phyloP scores from a whole-genome alignment of 2,888 invertebrate genomes.

The Rhamnusium bicolor region DNA sequence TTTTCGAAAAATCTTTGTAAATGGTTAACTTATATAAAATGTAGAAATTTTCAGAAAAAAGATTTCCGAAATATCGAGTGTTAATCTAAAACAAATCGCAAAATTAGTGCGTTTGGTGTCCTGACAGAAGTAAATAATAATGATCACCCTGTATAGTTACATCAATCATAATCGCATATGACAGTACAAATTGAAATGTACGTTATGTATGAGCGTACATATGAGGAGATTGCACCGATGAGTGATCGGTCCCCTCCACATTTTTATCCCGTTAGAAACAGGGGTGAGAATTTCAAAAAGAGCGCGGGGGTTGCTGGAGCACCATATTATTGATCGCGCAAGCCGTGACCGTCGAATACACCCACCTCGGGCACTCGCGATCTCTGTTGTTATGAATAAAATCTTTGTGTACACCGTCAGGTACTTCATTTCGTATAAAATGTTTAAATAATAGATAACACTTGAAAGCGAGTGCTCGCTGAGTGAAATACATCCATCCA shows the following conservation, averaged over 20 bases:
- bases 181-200: too few relatives aligned
- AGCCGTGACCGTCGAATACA: constrained; percentile 11
- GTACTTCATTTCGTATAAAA: constrained; percentile 30
- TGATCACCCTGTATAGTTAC: too few relatives aligned
- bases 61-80: too few relatives aligned
- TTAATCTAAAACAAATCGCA: too few relatives aligned
- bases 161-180: too few relatives aligned
- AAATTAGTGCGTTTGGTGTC: too few relatives aligned
- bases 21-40: too few relatives aligned
- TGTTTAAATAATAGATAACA: constrained; percentile 33
- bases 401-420: constrained; percentile 35
- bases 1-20: too few relatives aligned
- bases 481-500: constrained; percentile 15
- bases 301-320: constrained; percentile 23
- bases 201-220: not conserved
- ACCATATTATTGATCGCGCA: constrained; percentile 27
- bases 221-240: too few relatives aligned
- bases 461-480: constrained; percentile 14
- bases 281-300: constrained; percentile 29
- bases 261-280: not conserved
- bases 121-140: too few relatives aligned
- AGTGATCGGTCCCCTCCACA: not conserved
- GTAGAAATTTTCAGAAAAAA: too few relatives aligned
- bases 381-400: constrained; percentile 30
- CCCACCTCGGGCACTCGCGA: constrained; percentile 17